phyloP scores from a whole-genome alignment of 2,888 invertebrate species.

The Lithophane socia region DNA sequence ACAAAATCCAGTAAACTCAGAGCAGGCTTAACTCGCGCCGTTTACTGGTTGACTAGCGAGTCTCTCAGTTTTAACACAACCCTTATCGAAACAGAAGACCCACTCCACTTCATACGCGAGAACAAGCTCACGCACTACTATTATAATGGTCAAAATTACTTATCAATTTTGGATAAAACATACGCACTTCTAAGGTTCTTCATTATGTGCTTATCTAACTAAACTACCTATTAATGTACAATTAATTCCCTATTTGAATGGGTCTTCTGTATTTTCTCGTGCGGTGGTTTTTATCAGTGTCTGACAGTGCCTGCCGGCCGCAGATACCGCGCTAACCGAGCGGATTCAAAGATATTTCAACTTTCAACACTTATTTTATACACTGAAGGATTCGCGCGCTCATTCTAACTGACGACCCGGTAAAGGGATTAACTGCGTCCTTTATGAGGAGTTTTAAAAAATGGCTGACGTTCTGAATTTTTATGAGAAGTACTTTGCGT shows the following conservation, averaged over 20 bases:
- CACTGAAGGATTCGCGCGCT: constrained; percentile 65
- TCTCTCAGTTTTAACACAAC: not conserved
- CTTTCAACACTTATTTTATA: constrained; percentile 75
- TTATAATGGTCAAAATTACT: not conserved
- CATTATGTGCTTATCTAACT: not conserved
- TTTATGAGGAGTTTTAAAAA: constrained; percentile 23
- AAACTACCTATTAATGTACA: not conserved
- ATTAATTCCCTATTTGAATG: not conserved
- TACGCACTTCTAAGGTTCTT: too few species aligned
- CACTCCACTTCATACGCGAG: not conserved
- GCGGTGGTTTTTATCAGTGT: constrained; percentile 71
- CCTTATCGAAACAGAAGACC: constrained; percentile 15
- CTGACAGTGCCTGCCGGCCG: constrained; percentile 72
- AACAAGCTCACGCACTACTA: not conserved
- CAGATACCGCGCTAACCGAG: constrained; percentile 71
- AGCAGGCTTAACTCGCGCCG: constrained; percentile 47
- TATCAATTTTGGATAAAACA: not conserved
- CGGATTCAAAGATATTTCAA: constrained; percentile 75
- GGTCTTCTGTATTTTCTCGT: constrained; percentile 9
- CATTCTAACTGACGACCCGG: constrained; percentile 56
- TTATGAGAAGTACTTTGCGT: not conserved
- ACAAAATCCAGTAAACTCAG: constrained; percentile 39
- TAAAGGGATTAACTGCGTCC: constrained; percentile 42
- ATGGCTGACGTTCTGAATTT: constrained; percentile 1
- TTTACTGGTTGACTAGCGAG: constrained; percentile 36